Percentiles rank a stretch among this genome's conserved stretches.
phyloP scores from a whole-genome alignment of 2,113 vertebrate species.

The Ophiodon elongatus region DNA sequence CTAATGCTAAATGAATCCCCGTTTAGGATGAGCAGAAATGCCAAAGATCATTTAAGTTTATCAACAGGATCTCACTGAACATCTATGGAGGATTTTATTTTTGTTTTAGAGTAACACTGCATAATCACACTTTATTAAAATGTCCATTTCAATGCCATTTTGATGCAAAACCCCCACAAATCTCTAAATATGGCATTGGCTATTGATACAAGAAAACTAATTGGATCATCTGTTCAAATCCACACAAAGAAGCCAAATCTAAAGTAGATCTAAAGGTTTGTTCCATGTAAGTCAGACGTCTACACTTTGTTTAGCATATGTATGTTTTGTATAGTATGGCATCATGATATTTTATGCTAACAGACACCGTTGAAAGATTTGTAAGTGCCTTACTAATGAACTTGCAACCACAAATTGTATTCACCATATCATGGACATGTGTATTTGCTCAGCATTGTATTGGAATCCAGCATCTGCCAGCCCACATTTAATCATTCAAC shows the following conservation, averaged over 20 bases:
- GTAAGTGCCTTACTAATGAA: background rate
- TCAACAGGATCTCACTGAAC: background rate
- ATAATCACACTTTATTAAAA: background rate
- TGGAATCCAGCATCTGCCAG: slow-evolving; percentile 39
- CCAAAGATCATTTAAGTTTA: background rate
- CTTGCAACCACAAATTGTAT: slow-evolving; percentile 8
- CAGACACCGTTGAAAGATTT: background rate
- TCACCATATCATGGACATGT: background rate
- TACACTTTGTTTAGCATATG: background rate
- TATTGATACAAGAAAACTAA: slow-evolving; percentile 1
- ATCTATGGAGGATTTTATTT: background rate
- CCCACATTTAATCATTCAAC: background rate
- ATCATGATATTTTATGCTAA: background rate
- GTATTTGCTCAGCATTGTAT: slow-evolving; percentile 7
- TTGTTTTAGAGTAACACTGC: background rate
- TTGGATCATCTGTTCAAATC: slow-evolving; percentile 17
- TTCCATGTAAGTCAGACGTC: background rate
- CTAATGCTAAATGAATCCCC: background rate
- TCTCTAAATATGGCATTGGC: slow-evolving; percentile 10
- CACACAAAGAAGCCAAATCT: slow-evolving; percentile 7
- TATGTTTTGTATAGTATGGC: background rate
- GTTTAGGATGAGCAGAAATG: background rate
- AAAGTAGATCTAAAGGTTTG: slow-evolving; percentile 1
- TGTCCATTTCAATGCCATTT: background rate
- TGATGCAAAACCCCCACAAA: background rate